Evolutionary conservation across 2,113 vertebrate species (phyloP).

Genomic region (Chamaea fasciata): DNA sequence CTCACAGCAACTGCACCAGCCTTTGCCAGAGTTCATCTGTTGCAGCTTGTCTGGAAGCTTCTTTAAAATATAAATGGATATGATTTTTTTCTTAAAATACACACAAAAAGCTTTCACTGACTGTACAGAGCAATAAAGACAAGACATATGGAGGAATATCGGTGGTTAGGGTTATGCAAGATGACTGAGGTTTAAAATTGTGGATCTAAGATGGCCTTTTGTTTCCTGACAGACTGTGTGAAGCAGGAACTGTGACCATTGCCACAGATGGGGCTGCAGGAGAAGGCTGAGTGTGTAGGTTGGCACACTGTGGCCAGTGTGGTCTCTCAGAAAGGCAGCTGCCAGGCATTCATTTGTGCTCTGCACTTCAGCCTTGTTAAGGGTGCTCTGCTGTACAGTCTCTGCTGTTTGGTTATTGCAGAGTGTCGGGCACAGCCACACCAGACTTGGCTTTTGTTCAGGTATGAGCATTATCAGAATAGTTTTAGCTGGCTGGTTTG

Average conservation of each 20-base stretch:
- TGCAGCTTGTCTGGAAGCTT: neutral
- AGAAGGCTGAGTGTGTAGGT: neutral
- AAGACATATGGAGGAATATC: neutral
- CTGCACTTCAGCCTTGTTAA: neutral
- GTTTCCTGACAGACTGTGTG: neutral
- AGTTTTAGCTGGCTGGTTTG: neutral
- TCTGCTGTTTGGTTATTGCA: neutral
- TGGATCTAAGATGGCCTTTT: neutral
- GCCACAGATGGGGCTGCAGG: neutral
- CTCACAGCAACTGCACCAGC: neutral
- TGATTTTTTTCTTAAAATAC: neutral
- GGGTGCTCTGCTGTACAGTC: neutral
- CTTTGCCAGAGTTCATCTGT: neutral
- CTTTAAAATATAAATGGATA: neutral
- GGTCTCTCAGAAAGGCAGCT: neutral
- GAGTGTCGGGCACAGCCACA: accelerated
- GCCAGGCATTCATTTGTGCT: neutral
- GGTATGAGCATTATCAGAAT: neutral
- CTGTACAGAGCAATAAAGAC: neutral
- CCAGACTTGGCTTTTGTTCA: neutral
- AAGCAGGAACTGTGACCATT: neutral
- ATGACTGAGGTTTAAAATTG: neutral
- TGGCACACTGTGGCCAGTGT: neutral
- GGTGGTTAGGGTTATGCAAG: neutral
- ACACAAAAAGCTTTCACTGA: neutral